phyloP scores from a whole-genome alignment of 2,888 invertebrate genomes.

The Ptychoptera albimana region DNA sequence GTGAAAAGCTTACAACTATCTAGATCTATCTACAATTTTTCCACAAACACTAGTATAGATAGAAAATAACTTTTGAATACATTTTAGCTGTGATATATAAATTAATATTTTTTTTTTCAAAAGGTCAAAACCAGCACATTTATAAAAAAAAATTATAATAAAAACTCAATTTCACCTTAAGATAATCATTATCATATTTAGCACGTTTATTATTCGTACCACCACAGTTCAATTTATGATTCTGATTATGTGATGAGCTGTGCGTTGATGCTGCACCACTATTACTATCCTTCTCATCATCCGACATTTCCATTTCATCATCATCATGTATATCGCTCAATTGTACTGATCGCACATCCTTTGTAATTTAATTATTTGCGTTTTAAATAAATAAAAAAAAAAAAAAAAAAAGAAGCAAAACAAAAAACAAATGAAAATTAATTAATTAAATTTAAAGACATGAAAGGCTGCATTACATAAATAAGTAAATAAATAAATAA shows the following conservation, averaged over 20 bases:
- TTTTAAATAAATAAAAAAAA: not conserved
- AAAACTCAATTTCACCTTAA: conserved; percentile 23
- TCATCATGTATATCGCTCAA: conserved; percentile 34
- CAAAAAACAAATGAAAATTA: conserved; percentile 7
- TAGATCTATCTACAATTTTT: too few species aligned
- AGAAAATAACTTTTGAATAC: too few species aligned
- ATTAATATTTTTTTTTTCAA: too few species aligned
- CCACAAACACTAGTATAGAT: too few species aligned
- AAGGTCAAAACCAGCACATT: too few species aligned
- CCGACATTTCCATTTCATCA: conserved; percentile 79
- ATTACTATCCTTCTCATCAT: conserved; percentile 41
- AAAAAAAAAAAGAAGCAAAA: conserved; percentile 6
- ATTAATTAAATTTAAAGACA: conserved; percentile 3
- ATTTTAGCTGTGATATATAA: too few species aligned
- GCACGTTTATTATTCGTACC: conserved; percentile 26
- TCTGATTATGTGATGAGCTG: too few species aligned
- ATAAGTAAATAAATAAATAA: too few species aligned
- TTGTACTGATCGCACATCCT: conserved; percentile 30
- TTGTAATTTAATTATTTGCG: not conserved
- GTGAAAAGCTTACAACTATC: too few species aligned
- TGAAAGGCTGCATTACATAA: too few species aligned
- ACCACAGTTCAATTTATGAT: conserved; percentile 18
- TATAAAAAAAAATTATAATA: too few species aligned
- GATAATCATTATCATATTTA: conserved; percentile 26
- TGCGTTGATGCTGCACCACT: too few species aligned